Conservation (phyloP, 2,888 invertebrate species). For the Diloba caeruleocephala region DNA sequence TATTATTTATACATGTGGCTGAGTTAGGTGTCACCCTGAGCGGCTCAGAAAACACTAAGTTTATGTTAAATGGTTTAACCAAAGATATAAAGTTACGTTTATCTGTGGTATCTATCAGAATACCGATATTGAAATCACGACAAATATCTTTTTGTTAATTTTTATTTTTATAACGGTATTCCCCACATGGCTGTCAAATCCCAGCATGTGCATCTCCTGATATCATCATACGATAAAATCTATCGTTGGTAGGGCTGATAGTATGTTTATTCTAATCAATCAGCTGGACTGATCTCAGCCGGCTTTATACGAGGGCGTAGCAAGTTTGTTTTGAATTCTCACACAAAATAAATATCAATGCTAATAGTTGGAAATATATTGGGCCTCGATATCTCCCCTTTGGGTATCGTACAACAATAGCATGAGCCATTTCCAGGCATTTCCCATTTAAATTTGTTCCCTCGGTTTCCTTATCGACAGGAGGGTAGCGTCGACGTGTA, state of each 20-base stretch:
- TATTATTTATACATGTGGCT: too few species aligned
- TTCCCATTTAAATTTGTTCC: constrained; percentile 86
- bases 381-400: constrained; percentile 79
- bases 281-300: constrained; percentile 44
- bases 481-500: constrained; percentile 60
- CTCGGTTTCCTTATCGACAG: constrained; percentile 79
- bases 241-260: constrained; percentile 28
- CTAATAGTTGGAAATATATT: constrained; percentile 80
- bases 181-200: constrained; percentile 30
- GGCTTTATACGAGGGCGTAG: constrained; percentile 55
- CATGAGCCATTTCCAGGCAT: constrained; percentile 85
- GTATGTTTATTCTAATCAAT: constrained; percentile 49
- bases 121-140: too few species aligned
- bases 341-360: constrained; percentile 81
- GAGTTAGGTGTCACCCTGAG: too few species aligned
- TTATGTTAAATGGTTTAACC: too few species aligned
- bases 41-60: too few species aligned
- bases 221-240: too few species aligned
- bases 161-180: too few species aligned
- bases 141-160: too few species aligned
- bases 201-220: constrained; percentile 17
- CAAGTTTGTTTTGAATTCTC: constrained; percentile 78
- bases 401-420: constrained; percentile 80
- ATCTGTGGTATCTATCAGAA: too few species aligned
- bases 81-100: too few species aligned